These are phyloP conservation scores for Platyrinchus mystaceus DNA, from an alignment of 2,797 vertebrate genomes.

Conservation along the genomic window DNA sequence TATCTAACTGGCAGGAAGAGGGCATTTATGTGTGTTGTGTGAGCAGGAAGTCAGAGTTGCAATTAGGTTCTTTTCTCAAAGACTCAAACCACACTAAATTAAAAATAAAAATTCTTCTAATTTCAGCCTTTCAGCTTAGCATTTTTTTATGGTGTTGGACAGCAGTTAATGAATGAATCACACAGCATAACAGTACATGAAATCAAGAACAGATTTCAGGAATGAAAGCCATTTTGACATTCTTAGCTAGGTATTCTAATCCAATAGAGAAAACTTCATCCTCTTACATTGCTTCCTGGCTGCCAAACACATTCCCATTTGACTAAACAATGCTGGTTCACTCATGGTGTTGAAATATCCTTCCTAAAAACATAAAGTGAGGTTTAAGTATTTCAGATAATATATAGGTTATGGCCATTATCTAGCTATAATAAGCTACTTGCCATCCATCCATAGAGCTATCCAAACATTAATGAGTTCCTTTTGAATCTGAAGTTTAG, in stretches of 20 bases:
- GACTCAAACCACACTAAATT: not conserved
- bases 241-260: not conserved
- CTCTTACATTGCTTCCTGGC: not conserved
- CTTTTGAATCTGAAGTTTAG: not conserved
- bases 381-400: constrained; percentile 14
- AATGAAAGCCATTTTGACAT: not conserved
- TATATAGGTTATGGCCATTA: not conserved
- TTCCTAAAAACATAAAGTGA: not conserved
- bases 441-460: not conserved
- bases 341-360: not conserved
- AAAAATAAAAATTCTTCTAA: not conserved
- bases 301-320: not conserved
- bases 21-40: not conserved
- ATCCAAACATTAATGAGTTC: constrained; percentile 1
- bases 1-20: not conserved
- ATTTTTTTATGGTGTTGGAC: not conserved
- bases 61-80: not conserved
- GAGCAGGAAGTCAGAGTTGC: not conserved
- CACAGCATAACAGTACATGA: not conserved
- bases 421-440: not conserved
- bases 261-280: not conserved
- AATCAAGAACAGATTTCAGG: not conserved
- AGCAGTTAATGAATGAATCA: not conserved
- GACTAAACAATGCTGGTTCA: not conserved
- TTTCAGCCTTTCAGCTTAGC: not conserved